These are phyloP conservation scores for Leptopilina boulardi DNA, from an alignment of 1,140 invertebrate species.

Conservation along the genomic window DNA sequence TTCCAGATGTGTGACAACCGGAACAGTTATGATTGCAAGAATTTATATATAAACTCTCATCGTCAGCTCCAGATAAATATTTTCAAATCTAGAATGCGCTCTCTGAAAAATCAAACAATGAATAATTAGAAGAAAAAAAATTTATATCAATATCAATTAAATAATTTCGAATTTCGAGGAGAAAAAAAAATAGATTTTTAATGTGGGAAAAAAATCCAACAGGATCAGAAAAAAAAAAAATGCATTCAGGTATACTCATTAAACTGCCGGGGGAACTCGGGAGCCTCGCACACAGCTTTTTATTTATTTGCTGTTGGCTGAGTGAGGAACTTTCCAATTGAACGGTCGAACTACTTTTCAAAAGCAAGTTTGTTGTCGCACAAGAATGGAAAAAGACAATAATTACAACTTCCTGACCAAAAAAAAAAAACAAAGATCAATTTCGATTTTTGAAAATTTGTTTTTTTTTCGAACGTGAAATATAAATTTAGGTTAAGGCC, in stretches of 20 bases:
- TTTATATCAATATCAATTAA: no score
- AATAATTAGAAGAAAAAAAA: not conserved
- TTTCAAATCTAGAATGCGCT: not conserved
- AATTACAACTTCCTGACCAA: not conserved
- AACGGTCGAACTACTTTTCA: slow-evolving; percentile 21
- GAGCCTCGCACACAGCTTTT: not conserved
- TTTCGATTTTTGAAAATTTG: no score
- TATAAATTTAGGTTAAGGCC: slow-evolving; percentile 63
- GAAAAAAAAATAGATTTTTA: not conserved
- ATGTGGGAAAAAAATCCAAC: slow-evolving; percentile 6
- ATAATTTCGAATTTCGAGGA: not conserved
- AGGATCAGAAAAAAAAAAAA: not conserved
- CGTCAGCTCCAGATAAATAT: not conserved
- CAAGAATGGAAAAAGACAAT: not conserved
- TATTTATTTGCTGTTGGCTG: not conserved
- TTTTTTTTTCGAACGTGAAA: slow-evolving; percentile 46
- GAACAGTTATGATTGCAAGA: slow-evolving; percentile 22
- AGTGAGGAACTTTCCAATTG: slow-evolving; percentile 22
- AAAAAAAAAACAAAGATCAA: not conserved
- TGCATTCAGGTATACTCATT: slow-evolving; percentile 10
- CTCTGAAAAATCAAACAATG: not conserved
- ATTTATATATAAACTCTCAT: slow-evolving; percentile 17
- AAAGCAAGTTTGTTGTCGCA: not conserved
- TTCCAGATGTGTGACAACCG: slow-evolving; percentile 20
- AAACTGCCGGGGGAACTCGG: slow-evolving; percentile 7